These are phyloP conservation scores for Xestia rhomboidea DNA, from an alignment of 2,888 invertebrate species.

Conservation along the genomic window DNA sequence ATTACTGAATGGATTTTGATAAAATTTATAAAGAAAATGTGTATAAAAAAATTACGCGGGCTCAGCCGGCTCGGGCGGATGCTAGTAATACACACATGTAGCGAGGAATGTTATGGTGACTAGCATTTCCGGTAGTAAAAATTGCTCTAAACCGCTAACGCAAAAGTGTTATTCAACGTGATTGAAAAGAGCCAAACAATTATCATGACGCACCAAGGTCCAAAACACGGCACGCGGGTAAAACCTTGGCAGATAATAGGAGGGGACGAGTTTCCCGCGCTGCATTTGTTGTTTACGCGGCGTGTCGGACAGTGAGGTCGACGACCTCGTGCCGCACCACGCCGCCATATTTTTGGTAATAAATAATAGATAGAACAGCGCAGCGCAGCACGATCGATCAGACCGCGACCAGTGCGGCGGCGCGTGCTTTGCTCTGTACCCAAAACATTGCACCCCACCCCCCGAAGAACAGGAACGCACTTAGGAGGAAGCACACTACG, in stretches of 20 bases:
- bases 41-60: neutral
- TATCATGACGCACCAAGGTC: constrained; percentile 50
- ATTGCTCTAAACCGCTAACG: constrained; percentile 18
- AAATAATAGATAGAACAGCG: constrained; percentile 88
- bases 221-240: constrained; percentile 57
- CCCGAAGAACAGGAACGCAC: constrained; percentile 59
- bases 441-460: constrained; percentile 83
- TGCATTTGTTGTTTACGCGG: constrained; percentile 86
- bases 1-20: neutral
- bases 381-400: constrained; percentile 86
- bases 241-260: constrained; percentile 74
- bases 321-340: constrained; percentile 85
- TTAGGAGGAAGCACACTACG: constrained; percentile 60
- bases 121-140: constrained; percentile 46
- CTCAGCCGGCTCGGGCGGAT: neutral
- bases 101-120: neutral
- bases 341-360: constrained; percentile 89
- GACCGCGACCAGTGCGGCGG: constrained; percentile 83
- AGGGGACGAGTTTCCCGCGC: constrained; percentile 83
- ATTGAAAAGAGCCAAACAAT: constrained; percentile 33
- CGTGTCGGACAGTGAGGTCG: constrained; percentile 79
- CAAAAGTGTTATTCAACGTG: constrained; percentile 29
- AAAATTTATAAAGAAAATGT: neutral
- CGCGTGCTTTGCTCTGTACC: constrained; percentile 77
- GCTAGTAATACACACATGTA: neutral